phyloP scores from a whole-genome alignment of 2,113 vertebrate genomes.

The Euleptes europaea region DNA sequence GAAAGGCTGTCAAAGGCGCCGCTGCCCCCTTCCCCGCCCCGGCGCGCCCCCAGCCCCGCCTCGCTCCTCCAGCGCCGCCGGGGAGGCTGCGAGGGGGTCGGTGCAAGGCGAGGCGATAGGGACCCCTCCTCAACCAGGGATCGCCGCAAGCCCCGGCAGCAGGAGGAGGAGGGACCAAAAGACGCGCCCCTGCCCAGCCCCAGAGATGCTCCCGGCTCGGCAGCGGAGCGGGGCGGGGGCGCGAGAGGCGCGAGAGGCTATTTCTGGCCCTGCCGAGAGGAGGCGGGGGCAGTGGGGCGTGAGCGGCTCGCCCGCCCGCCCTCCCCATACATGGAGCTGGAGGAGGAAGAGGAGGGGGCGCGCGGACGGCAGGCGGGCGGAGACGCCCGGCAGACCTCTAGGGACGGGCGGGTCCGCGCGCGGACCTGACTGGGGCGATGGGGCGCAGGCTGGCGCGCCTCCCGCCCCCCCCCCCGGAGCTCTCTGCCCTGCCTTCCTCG shows the following conservation, averaged over 20 bases:
- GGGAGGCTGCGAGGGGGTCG: background rate
- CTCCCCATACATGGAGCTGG: background rate
- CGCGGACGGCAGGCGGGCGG: too few species aligned
- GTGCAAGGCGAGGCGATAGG: too few species aligned
- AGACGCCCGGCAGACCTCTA: too few species aligned
- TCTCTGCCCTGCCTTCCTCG: background rate
- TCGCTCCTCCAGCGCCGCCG: slow-evolving; percentile 16
- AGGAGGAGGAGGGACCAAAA: background rate
- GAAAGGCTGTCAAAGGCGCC: slow-evolving; percentile 24
- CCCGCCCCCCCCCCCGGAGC: background rate
- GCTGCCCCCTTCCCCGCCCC: slow-evolving; percentile 29
- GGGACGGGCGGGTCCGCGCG: background rate
- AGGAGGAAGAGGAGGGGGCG: too few species aligned
- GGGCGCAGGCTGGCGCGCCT: background rate
- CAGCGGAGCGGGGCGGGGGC: background rate
- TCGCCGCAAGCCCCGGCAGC: too few species aligned
- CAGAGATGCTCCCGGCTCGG: slow-evolving; percentile 21
- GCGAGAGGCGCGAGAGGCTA: slow-evolving; percentile 41
- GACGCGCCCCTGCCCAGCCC: background rate
- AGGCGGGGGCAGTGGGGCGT: slow-evolving; percentile 10
- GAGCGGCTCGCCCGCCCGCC: background rate
- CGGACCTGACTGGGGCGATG: too few species aligned
- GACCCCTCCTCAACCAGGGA: too few species aligned
- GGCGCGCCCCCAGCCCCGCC: slow-evolving; percentile 14
- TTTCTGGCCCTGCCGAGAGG: slow-evolving; percentile 57